phyloP scores from a whole-genome alignment of 2,888 invertebrate genomes.

The Parapristionchus giblindavisi region DNA sequence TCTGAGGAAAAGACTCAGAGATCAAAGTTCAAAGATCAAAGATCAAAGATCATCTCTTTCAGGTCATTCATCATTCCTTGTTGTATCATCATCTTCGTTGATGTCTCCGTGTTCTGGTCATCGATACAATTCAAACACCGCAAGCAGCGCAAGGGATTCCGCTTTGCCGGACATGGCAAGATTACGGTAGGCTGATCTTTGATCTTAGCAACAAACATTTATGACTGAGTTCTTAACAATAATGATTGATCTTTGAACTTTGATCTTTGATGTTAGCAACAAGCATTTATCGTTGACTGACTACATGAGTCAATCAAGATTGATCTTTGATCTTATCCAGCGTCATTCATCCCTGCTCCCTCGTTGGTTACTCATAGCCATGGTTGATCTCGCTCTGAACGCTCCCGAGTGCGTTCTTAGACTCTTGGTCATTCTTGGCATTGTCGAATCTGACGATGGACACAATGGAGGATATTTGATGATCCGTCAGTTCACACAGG shows the following conservation, averaged over 20 bases:
- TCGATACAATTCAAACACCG: conserved; percentile 13
- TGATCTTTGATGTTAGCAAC: background rate
- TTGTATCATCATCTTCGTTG: conserved; percentile 44
- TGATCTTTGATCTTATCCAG: conserved; percentile 2
- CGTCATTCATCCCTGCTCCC: conserved; percentile 39
- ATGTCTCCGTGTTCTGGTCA: conserved; percentile 39
- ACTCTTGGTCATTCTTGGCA: conserved; percentile 46
- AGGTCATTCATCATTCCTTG: conserved; percentile 47
- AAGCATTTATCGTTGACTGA: too few relatives aligned
- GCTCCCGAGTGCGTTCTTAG: conserved; percentile 54
- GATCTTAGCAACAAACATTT: conserved; percentile 9
- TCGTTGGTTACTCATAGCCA: conserved; percentile 55
- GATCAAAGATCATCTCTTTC: background rate
- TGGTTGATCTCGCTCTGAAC: conserved; percentile 55
- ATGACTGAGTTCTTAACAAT: too few relatives aligned
- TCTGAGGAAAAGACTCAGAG: background rate
- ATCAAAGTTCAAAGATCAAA: background rate
- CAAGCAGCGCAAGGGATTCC: conserved; percentile 7
- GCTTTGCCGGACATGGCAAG: background rate
- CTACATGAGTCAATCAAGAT: too few relatives aligned
- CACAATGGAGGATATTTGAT: background rate
- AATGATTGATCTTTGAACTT: background rate
- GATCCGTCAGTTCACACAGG: conserved; percentile 26
- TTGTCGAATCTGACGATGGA: background rate
- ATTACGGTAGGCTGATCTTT: conserved; percentile 7